These are phyloP conservation scores for Ceyx erithaca DNA, from an alignment of 2,797 vertebrate genomes.

Conservation along the genomic window DNA sequence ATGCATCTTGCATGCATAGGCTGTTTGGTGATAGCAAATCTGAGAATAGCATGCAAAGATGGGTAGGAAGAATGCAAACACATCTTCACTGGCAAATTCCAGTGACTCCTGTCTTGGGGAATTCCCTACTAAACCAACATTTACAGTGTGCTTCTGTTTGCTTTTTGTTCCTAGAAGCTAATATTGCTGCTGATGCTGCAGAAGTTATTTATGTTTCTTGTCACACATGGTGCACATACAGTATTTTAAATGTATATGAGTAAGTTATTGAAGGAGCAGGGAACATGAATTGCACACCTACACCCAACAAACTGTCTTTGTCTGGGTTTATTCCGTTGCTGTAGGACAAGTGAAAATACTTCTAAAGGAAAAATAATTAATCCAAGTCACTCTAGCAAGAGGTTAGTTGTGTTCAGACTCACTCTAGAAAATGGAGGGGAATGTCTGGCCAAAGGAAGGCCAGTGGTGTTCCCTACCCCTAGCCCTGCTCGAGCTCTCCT, in stretches of 20 bases:
- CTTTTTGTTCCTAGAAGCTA: neutral
- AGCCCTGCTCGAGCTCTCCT: neutral
- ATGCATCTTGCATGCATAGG: neutral
- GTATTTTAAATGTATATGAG: neutral
- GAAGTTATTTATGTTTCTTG: neutral
- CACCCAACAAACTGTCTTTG: neutral
- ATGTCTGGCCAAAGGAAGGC: neutral
- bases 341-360: neutral
- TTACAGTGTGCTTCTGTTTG: neutral
- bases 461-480: neutral
- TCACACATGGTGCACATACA: neutral
- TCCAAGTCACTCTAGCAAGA: neutral
- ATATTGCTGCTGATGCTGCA: neutral
- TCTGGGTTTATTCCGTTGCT: neutral
- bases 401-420: neutral
- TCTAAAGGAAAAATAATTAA: neutral
- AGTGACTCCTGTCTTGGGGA: neutral
- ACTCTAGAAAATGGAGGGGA: neutral
- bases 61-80: neutral
- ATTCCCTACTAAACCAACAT: neutral
- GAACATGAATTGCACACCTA: neutral
- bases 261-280: neutral
- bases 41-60: neutral
- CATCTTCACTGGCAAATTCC: neutral
- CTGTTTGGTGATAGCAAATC: neutral